These are phyloP conservation scores for Melanotaenia trifasciata DNA, from an alignment of 2,797 vertebrate species.

Conservation along the genomic window DNA sequence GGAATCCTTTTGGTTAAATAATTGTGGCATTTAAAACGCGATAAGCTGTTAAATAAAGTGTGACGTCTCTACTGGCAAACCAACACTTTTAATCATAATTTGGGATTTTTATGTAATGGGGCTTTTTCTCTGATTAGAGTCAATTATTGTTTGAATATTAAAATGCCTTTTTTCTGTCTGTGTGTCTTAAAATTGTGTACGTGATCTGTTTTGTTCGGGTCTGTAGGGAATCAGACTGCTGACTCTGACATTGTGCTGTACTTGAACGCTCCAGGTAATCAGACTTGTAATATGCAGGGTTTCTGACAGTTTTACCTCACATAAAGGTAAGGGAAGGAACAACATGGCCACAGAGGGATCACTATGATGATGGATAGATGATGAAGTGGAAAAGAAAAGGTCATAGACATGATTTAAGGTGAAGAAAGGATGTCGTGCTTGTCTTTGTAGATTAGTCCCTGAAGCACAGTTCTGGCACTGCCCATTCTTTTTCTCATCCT, in stretches of 20 bases:
- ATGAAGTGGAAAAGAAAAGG: constrained; percentile 76
- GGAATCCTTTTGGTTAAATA: no score
- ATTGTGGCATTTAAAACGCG: no score
- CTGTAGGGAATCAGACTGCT: constrained; percentile 3
- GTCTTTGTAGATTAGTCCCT: constrained; percentile 74
- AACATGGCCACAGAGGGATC: constrained; percentile 54
- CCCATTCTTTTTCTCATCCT: constrained; percentile 16
- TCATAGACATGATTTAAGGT: constrained; percentile 72
- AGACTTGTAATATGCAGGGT: constrained; percentile 28
- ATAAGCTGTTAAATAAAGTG: no score
- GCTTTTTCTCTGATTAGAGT: no score
- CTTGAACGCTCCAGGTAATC: constrained; percentile 2
- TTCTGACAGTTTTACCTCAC: constrained; percentile 33
- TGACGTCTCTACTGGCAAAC: no score
- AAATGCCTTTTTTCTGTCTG: neutral
- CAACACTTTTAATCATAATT: no score
- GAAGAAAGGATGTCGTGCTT: constrained; percentile 68
- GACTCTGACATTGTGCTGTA: constrained; percentile 22
- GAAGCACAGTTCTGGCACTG: constrained; percentile 42
- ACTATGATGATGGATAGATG: constrained; percentile 71
- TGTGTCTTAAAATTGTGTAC: neutral
- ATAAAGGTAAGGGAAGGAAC: constrained; percentile 59
- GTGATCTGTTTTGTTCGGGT: constrained; percentile 16
- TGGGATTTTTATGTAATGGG: no score
- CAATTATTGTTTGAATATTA: neutral